phyloP scores from a whole-genome alignment of 35 echinoderm and acorn worm species.

The Hemicentrotus pulcherrimus region DNA sequence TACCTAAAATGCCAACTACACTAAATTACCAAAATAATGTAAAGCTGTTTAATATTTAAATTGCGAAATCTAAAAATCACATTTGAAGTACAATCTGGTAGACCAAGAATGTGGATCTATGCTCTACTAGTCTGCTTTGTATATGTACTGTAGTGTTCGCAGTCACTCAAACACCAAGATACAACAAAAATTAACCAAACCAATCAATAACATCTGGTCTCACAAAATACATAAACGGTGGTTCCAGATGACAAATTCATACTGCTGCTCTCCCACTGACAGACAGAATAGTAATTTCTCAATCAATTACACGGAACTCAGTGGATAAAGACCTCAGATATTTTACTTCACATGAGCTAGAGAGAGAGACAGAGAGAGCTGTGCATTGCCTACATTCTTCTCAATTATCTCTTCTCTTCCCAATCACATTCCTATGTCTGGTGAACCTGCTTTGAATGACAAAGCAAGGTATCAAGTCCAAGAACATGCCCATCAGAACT shows the following conservation, averaged over 20 bases:
- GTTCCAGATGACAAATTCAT: neutral
- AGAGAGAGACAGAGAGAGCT: neutral
- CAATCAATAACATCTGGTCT: neutral
- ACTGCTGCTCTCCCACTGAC: neutral
- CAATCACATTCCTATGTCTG: neutral
- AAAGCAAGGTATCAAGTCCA: neutral
- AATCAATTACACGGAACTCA: neutral
- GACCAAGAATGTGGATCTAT: too few species aligned
- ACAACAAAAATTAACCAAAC: neutral
- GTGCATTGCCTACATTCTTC: neutral
- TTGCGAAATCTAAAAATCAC: too few species aligned
- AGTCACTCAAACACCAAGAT: neutral
- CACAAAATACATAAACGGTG: neutral
- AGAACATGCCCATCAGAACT: neutral
- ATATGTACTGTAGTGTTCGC: too few species aligned
- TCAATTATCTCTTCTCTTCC: neutral
- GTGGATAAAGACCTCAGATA: neutral
- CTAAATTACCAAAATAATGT: too few species aligned
- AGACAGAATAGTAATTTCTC: neutral
- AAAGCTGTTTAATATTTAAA: too few species aligned
- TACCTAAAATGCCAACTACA: too few species aligned
- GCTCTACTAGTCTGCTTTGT: too few species aligned
- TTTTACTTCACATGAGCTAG: neutral
- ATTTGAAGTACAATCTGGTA: too few species aligned
- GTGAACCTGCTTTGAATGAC: neutral